These are phyloP conservation scores for Willowsia nigromaculata DNA, from an alignment of 2,888 invertebrate genomes.

Conservation along the genomic window DNA sequence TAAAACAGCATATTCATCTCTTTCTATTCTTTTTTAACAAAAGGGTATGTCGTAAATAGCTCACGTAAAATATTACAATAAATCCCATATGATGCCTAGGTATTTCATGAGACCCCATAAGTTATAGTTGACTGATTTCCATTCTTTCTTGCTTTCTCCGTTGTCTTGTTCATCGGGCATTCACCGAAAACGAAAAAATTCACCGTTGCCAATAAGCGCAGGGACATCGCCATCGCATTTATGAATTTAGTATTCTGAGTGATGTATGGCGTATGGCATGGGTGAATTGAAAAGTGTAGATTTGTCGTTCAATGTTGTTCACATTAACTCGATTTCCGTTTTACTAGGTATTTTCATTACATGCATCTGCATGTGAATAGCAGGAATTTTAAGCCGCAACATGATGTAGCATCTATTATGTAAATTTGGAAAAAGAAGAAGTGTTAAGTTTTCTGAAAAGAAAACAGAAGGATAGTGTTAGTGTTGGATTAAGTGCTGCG, in stretches of 20 bases:
- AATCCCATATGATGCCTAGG: conserved; percentile 63
- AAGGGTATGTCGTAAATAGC: conserved; percentile 39
- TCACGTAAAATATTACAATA: conserved; percentile 73
- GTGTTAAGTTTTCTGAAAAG: neutral
- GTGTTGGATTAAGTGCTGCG: no score
- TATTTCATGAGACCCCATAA: neutral
- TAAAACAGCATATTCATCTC: neutral
- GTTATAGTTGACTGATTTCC: conserved; percentile 19
- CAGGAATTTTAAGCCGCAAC: neutral
- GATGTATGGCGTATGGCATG: no score
- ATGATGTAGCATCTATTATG: conserved; percentile 9
- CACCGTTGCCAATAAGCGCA: no score
- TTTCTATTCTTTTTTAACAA: neutral
- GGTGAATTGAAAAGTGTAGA: neutral
- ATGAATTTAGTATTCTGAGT: neutral
- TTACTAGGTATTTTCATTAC: conserved; percentile 16
- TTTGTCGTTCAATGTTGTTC: neutral
- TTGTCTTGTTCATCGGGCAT: neutral
- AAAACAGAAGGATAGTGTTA: neutral
- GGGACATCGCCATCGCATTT: no score
- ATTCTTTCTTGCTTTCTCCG: neutral
- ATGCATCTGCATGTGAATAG: neutral
- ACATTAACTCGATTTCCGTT: conserved; percentile 5
- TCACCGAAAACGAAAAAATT: neutral
- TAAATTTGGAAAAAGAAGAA: neutral